Evolutionary conservation across 2,113 vertebrate species (phyloP).

Genomic region (Elaphurus davidianus): DNA sequence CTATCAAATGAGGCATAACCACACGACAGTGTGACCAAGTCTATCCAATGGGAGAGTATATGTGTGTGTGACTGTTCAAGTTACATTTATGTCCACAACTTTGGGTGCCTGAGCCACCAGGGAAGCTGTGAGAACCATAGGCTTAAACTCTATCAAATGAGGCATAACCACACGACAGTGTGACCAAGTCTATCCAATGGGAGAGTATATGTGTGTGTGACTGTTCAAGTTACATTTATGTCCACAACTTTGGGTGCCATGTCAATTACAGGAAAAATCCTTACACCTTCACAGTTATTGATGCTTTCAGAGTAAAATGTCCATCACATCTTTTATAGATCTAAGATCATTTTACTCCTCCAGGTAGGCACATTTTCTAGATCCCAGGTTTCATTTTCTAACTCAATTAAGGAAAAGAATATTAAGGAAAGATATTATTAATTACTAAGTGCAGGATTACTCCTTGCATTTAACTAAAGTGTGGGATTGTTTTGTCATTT

Average conservation of each 20-base stretch:
- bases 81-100: not conserved
- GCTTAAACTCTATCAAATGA: not conserved
- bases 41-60: not conserved
- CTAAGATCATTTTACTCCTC: not conserved
- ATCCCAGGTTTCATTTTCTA: not conserved
- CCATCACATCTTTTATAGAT: not conserved
- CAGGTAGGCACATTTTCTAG: not conserved
- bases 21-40: not conserved
- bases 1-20: not conserved
- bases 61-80: not conserved
- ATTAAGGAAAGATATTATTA: constrained; percentile 20
- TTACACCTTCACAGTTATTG: not conserved
- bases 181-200: not conserved
- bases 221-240: not conserved
- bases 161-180: not conserved
- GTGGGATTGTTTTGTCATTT: constrained; percentile 58
- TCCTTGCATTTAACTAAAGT: not conserved
- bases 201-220: not conserved
- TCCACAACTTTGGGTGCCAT: not conserved
- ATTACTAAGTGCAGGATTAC: constrained; percentile 21
- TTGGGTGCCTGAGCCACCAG: not conserved
- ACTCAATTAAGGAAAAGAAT: not conserved
- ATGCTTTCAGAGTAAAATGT: not conserved
- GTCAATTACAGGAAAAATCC: not conserved
- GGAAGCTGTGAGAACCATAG: not conserved